Percentiles rank a stretch among this genome's conserved stretches.
These are phyloP conservation scores for Pteria penguin DNA, from an alignment of 2,888 invertebrate species.

Conservation along the genomic window DNA sequence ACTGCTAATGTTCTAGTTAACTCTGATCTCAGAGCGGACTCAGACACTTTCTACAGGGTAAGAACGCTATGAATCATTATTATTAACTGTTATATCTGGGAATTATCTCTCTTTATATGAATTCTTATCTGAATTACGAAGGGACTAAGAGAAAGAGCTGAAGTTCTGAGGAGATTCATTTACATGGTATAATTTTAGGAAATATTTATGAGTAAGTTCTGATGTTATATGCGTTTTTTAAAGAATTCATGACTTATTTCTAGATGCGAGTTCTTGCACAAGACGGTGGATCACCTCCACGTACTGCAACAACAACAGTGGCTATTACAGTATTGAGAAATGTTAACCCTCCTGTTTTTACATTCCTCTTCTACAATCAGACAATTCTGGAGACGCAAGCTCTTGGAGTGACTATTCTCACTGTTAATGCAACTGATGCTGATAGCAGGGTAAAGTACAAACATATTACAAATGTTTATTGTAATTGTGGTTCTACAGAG, in stretches of 20 bases:
- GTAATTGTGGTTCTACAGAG: neutral
- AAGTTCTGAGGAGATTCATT: too few species aligned
- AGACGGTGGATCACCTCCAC: slow-evolving; percentile 69
- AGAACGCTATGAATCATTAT: too few species aligned
- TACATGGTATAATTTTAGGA: too few species aligned
- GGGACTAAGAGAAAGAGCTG: too few species aligned
- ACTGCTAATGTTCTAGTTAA: slow-evolving; percentile 50
- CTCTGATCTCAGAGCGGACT: slow-evolving; percentile 46
- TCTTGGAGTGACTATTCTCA: slow-evolving; percentile 42
- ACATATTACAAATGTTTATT: too few species aligned
- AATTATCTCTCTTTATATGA: too few species aligned
- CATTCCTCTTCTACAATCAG: slow-evolving; percentile 17
- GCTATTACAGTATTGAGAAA: slow-evolving; percentile 69
- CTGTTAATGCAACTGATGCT: slow-evolving; percentile 57
- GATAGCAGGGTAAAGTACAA: slow-evolving; percentile 63
- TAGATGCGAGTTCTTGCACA: slow-evolving; percentile 61
- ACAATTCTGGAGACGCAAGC: slow-evolving; percentile 54
- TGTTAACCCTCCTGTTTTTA: slow-evolving; percentile 62
- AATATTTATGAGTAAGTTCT: too few species aligned
- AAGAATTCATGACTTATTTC: too few species aligned
- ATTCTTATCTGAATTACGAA: too few species aligned
- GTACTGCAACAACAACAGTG: slow-evolving; percentile 47
- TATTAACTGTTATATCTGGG: too few species aligned
- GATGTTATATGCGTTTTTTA: too few species aligned
- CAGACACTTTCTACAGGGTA: slow-evolving; percentile 54